phyloP scores from a whole-genome alignment of 2,888 invertebrate genomes.

The Slavum lentiscoides region DNA sequence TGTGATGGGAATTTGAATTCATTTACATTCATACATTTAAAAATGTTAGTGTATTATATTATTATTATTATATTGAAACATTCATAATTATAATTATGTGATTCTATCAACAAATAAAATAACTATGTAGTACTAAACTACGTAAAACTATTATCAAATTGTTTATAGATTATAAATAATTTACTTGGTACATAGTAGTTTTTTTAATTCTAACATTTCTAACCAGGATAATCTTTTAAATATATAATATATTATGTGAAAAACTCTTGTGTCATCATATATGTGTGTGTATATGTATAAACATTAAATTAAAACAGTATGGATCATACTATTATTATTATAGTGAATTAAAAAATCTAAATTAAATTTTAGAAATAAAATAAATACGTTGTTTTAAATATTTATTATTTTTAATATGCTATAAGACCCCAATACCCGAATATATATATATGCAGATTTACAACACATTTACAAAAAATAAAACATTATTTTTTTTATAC shows the following conservation, averaged over 20 bases:
- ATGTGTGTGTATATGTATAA: no score
- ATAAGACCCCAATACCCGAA: slow-evolving; percentile 45
- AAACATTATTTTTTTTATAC: slow-evolving; percentile 43
- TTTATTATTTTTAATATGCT: slow-evolving; percentile 43
- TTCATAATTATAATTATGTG: not conserved
- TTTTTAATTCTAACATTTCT: not conserved
- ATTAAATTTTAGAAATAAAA: slow-evolving; percentile 25
- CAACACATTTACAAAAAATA: slow-evolving; percentile 53
- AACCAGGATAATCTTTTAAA: not conserved
- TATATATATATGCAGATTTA: slow-evolving; percentile 51
- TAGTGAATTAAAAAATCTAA: not conserved
- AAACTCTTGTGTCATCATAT: no score
- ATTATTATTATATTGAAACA: no score
- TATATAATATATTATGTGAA: not conserved
- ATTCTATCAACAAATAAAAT: not conserved
- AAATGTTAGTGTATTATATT: not conserved
- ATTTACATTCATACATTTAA: no score
- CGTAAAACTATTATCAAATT: no score
- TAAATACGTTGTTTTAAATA: slow-evolving; percentile 32
- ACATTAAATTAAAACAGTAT: no score
- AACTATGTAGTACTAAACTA: no score
- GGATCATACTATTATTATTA: no score
- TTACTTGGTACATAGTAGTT: not conserved
- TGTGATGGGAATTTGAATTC: no score
- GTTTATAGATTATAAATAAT: not conserved